A percentile compares a stretch with the other conserved stretches of the same genome.
Evolutionary conservation across 2,888 invertebrate genomes (phyloP).

Genomic region (Epiperipatus broadwayi): DNA sequence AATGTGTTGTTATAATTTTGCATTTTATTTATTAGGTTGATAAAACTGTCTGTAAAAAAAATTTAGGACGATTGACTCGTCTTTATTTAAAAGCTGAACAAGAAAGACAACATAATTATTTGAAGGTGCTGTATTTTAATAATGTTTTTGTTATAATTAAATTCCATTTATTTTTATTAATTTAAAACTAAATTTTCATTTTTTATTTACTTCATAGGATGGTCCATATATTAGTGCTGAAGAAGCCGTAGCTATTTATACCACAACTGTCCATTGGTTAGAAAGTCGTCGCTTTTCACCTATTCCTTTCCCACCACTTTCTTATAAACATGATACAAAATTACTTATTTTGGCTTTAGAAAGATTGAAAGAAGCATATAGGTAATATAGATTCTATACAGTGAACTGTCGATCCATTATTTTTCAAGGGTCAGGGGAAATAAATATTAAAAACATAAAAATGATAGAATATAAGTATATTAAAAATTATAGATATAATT

Average conservation of each 20-base stretch:
- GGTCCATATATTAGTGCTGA: slow-evolving; percentile 98
- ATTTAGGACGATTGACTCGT: slow-evolving; percentile 87
- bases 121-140: slow-evolving; percentile 44
- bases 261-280: slow-evolving; percentile 98
- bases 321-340: slow-evolving; percentile 99
- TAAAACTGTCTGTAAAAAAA: slow-evolving; percentile 99
- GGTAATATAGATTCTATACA: slow-evolving; percentile 24
- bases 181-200: too few relatives aligned
- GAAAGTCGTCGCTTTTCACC: slow-evolving; percentile 96
- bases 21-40: too few relatives aligned
- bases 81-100: slow-evolving; percentile 93
- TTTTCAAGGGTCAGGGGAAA: too few relatives aligned
- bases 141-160: neutral
- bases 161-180: slow-evolving; percentile 1
- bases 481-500: too few relatives aligned
- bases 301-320: slow-evolving; percentile 95
- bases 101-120: slow-evolving; percentile 94
- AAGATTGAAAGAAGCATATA: slow-evolving; percentile 87
- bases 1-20: slow-evolving; percentile 15
- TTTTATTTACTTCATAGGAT: too few relatives aligned
- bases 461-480: too few relatives aligned
- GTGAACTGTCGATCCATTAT: neutral
- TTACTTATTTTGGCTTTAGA: slow-evolving; percentile 88
- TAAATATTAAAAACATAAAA: too few relatives aligned
- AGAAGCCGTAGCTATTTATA: slow-evolving; percentile 98